Conservation (phyloP, 2,888 invertebrate species). For the Tricholauxania praeusta region DNA sequence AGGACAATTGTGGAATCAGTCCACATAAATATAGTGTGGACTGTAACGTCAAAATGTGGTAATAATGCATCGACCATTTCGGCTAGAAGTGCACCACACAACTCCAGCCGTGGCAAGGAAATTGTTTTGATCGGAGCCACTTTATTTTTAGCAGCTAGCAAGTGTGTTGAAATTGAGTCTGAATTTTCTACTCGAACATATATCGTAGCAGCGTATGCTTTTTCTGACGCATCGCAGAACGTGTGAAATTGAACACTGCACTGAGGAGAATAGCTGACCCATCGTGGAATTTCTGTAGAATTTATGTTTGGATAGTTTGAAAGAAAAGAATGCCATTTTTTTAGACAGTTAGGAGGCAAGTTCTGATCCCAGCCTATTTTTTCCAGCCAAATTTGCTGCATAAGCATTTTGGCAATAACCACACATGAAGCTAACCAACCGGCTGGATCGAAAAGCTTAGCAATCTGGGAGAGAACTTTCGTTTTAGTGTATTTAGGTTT, state of each 20-base stretch:
- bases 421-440: slow-evolving; percentile 8
- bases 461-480: not conserved
- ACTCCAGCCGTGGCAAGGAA: slow-evolving; percentile 25
- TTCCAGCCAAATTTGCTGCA: slow-evolving; percentile 22
- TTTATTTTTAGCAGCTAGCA: slow-evolving; percentile 32
- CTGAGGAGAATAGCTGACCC: slow-evolving; percentile 19
- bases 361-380: slow-evolving; percentile 12
- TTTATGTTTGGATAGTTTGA: slow-evolving; percentile 4
- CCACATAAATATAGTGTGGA: slow-evolving; percentile 13
- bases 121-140: slow-evolving; percentile 29
- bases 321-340: slow-evolving; percentile 25
- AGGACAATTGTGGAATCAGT: slow-evolving; percentile 27
- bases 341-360: not conserved
- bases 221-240: slow-evolving; percentile 40
- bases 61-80: slow-evolving; percentile 23
- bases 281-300: slow-evolving; percentile 31
- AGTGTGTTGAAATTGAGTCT: slow-evolving; percentile 1
- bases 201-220: slow-evolving; percentile 27
- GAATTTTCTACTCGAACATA: slow-evolving; percentile 26
- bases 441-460: slow-evolving; percentile 3
- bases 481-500: not conserved
- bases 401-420: slow-evolving; percentile 18
- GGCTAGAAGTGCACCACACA: slow-evolving; percentile 31
- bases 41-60: not conserved
- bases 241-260: slow-evolving; percentile 30